These are phyloP conservation scores for Herpailurus yagouaroundi DNA, from an alignment of 2,113 vertebrate genomes.

Conservation along the genomic window DNA sequence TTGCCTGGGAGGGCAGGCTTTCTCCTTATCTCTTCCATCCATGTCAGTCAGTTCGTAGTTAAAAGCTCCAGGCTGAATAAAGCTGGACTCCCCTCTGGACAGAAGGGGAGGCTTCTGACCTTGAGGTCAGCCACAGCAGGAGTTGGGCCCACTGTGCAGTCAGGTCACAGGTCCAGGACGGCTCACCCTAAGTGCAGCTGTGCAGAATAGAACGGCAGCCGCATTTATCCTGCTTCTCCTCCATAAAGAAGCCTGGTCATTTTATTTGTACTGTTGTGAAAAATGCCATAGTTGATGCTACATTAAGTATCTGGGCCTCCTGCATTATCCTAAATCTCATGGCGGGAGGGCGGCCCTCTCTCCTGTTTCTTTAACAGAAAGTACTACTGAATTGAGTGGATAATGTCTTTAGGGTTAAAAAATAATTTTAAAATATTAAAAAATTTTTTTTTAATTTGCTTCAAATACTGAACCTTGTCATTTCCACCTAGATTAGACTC, in stretches of 20 bases:
- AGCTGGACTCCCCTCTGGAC: not conserved
- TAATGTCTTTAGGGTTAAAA: not conserved
- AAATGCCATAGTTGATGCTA: conserved; percentile 24
- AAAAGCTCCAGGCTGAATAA: conserved; percentile 22
- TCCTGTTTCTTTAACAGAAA: conserved; percentile 39
- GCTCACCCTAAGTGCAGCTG: not conserved
- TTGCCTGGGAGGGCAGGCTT: conserved; percentile 27
- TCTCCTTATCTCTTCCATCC: conserved; percentile 54
- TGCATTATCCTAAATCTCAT: conserved; percentile 8
- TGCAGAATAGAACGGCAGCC: not conserved
- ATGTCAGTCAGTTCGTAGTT: conserved; percentile 12
- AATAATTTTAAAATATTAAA: no score
- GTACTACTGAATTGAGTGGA: conserved; percentile 35
- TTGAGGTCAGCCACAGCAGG: not conserved
- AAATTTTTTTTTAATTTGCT: conserved; percentile 16
- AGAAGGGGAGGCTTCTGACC: not conserved
- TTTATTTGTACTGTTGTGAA: conserved; percentile 3
- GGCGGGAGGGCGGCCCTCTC: not conserved
- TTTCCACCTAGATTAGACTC: not conserved
- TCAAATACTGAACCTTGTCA: not conserved
- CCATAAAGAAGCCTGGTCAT: not conserved
- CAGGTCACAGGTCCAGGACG: not conserved
- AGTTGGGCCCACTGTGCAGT: not conserved
- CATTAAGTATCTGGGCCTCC: conserved; percentile 3
- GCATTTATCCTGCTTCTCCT: not conserved